A percentile compares a stretch with the other conserved stretches of the same genome.
phyloP scores from a whole-genome alignment of 2,888 invertebrate species.

The Pyrrhosoma nymphula region DNA sequence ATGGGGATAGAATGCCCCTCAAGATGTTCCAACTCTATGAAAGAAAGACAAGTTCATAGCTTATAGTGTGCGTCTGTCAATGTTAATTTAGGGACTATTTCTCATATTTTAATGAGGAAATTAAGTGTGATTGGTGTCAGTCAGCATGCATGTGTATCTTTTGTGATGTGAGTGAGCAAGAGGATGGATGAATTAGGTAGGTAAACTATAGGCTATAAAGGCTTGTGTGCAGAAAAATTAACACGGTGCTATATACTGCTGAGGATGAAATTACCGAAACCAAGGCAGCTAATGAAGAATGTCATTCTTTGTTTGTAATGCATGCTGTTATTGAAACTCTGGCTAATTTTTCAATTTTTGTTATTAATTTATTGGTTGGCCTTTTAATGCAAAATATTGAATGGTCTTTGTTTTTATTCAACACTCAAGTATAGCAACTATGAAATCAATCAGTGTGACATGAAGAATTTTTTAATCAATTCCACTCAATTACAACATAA shows the following conservation, averaged over 20 bases:
- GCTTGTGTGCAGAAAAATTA: not conserved
- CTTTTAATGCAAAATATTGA: not conserved
- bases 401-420: conserved; percentile 6
- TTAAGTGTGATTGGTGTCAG: not conserved
- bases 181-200: not conserved
- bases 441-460: not conserved
- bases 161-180: not conserved
- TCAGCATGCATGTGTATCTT: not conserved
- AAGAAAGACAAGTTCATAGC: not conserved
- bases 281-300: not conserved
- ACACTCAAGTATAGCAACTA: not conserved
- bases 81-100: not conserved
- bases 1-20: not conserved
- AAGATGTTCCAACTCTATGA: not conserved
- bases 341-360: not conserved
- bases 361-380: conserved; percentile 20
- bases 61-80: not conserved
- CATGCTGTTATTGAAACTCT: not conserved
- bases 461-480: not conserved
- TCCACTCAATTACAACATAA: not conserved
- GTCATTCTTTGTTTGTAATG: not conserved
- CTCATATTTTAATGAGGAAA: not conserved
- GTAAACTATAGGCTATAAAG: not conserved
- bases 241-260: not conserved
- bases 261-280: not conserved